Evolutionary conservation across 2,797 vertebrate genomes (phyloP).

Genomic region (Urophycis tenuis): DNA sequence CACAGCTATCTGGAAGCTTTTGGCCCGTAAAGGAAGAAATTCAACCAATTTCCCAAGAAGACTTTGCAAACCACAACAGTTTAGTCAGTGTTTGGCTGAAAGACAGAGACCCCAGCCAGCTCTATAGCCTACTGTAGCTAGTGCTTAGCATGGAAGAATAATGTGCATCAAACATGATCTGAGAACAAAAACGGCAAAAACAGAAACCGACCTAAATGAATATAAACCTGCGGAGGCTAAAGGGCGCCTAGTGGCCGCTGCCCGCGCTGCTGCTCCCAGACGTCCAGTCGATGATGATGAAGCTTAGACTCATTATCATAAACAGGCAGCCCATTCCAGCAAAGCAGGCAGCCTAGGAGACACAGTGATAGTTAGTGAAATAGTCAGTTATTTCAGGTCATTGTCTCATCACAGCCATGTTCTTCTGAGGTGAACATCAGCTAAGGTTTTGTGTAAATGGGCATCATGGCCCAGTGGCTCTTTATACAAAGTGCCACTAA

Average conservation of each 20-base stretch:
- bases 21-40: conserved; percentile 27
- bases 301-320: conserved; percentile 97
- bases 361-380: conserved; percentile 6
- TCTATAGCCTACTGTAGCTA: conserved; percentile 27
- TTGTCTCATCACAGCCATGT: background rate
- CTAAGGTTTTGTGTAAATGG: no score
- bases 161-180: conserved; percentile 45
- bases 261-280: conserved; percentile 73
- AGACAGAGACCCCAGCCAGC: conserved; percentile 18
- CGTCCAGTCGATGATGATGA: conserved; percentile 94
- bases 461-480: background rate
- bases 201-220: conserved; percentile 48
- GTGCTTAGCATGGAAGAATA: conserved; percentile 30
- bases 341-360: conserved; percentile 83
- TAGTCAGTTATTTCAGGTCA: background rate
- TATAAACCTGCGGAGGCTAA: conserved; percentile 35
- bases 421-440: no score
- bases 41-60: conserved; percentile 21
- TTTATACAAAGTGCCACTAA: background rate
- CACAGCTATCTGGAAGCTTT: conserved; percentile 27
- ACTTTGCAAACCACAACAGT: conserved; percentile 8
- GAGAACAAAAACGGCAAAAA: conserved; percentile 47
- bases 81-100: background rate
- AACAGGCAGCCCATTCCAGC: conserved; percentile 87
- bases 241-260: conserved; percentile 79